A percentile compares a stretch with the other conserved stretches of the same genome.
phyloP scores from a whole-genome alignment of 2,888 invertebrate species.

The Patella caerulea region DNA sequence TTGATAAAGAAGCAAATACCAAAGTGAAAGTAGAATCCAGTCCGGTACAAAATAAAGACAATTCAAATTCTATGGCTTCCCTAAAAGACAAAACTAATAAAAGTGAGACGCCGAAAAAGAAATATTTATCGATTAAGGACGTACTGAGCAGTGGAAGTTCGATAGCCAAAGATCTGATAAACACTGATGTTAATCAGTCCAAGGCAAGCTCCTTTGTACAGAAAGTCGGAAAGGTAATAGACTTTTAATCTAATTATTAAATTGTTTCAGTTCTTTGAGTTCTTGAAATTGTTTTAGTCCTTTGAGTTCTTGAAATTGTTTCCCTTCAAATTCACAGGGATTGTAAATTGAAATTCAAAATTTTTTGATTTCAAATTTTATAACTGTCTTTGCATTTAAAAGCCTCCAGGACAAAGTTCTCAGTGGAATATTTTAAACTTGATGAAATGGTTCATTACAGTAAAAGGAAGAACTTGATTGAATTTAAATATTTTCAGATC shows the following conservation, averaged over 20 bases:
- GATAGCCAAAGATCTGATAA: constrained; percentile 44
- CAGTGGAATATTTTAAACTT: no score
- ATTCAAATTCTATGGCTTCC: background rate
- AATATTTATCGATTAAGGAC: constrained; percentile 47
- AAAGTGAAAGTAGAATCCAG: constrained; percentile 14
- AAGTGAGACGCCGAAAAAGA: constrained; percentile 19
- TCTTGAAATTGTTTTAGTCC: no score
- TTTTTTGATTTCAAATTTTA: no score
- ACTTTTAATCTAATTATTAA: background rate
- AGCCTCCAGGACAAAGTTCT: no score
- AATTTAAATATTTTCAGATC: no score
- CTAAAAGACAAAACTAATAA: background rate
- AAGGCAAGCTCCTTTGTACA: constrained; percentile 66
- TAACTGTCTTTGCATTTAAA: no score
- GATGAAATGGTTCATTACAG: no score
- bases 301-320: no score
- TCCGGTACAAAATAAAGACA: background rate
- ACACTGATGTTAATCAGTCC: constrained; percentile 22
- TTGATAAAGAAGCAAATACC: constrained; percentile 17
- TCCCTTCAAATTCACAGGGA: no score
- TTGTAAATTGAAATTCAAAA: no score
- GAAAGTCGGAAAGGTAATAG: constrained; percentile 70
- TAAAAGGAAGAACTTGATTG: no score
- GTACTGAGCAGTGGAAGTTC: constrained; percentile 46
- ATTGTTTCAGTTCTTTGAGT: background rate